Evolutionary conservation across 2,888 invertebrate species (phyloP), one percentile per base, ranked within the genome.

Genomic region (Coleophora deauratella): DNA sequence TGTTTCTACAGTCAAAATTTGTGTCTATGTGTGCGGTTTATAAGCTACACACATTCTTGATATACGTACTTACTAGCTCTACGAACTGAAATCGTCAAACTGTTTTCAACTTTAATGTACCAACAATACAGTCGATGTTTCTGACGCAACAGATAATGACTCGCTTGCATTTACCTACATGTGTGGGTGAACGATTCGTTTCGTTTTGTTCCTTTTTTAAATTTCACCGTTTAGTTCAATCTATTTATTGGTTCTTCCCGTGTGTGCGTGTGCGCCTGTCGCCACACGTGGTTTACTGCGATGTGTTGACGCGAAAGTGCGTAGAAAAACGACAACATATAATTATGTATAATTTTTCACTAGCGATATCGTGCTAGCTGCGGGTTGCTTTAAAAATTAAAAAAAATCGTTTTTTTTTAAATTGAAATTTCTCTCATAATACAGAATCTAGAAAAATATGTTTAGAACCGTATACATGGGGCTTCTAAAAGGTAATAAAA

Each of bases 151-250:
- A 53, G 41, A 58, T 74, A 81, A 82, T 84, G 78, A 85, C 82
- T 76, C 80, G 79, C 72, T 75, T 85, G 82, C 82, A 72, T 70
- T 70, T 57, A 42, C 46, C 47, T 45, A 42, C 39, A 47, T 71
- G 82, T 84, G 80, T 79, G 82, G 47, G 68, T 62, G 62, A 67
- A 66, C 69, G 73, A 76, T 74, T 81, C 81, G 78, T 75, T 21
- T 79, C 74, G 70, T 84, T 85, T 84, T 81, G 70, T 84, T 84
- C 75, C 72, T 84, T 85, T 85, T 85, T 84, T 82, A 84, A 82
- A 84, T 82, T 84, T 84, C 84, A 85, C 84, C 84, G 82, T 85
- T 85, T 84, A 85, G 85, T 82, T 80, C 82, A 82, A 84, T 84
- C 84, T 85, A 85, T 84, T 85, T 85, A 85, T 84, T 85, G 85